Evolutionary conservation across 2,113 vertebrate genomes (phyloP).

Genomic region (Ammodytes dubius): DNA sequence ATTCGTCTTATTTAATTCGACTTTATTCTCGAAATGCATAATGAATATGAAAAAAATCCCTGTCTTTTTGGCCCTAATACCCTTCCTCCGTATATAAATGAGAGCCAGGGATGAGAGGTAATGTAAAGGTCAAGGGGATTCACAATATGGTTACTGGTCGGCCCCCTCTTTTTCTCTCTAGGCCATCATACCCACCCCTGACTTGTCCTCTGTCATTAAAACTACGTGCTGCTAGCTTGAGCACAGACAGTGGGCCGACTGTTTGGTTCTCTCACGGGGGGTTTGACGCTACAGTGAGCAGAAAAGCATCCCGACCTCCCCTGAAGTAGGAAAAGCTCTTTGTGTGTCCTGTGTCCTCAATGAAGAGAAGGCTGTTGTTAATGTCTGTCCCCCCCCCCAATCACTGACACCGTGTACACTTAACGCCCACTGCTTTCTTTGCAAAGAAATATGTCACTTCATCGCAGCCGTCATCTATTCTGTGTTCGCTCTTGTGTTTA

Average conservation of each 20-base stretch:
- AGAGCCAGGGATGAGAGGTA: constrained; percentile 43
- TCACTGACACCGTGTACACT: constrained; percentile 34
- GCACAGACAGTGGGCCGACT: constrained; percentile 69
- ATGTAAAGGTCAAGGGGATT: constrained; percentile 48
- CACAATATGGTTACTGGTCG: neutral
- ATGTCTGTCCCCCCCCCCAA: constrained; percentile 23
- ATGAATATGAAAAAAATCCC: too few species aligned
- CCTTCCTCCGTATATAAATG: too few species aligned
- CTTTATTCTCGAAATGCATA: too few species aligned
- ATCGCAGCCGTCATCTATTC: neutral
- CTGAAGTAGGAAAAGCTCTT: constrained; percentile 57
- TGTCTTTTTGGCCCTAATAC: too few species aligned
- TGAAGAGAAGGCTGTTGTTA: constrained; percentile 44
- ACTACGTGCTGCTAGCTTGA: constrained; percentile 60
- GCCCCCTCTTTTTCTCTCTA: too few species aligned
- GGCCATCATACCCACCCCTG: too few species aligned
- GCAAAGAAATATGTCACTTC: constrained; percentile 28
- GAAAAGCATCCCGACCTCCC: constrained; percentile 57
- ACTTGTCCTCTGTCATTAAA: constrained; percentile 65
- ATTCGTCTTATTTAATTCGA: too few species aligned
- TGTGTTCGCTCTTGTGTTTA: constrained; percentile 1
- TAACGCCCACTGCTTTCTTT: constrained; percentile 4
- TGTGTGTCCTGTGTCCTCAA: constrained; percentile 64
- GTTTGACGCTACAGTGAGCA: constrained; percentile 69
- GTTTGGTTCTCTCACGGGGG: constrained; percentile 51